phyloP scores from a whole-genome alignment of 2,797 vertebrate species.

The Ceyx erithaca region DNA sequence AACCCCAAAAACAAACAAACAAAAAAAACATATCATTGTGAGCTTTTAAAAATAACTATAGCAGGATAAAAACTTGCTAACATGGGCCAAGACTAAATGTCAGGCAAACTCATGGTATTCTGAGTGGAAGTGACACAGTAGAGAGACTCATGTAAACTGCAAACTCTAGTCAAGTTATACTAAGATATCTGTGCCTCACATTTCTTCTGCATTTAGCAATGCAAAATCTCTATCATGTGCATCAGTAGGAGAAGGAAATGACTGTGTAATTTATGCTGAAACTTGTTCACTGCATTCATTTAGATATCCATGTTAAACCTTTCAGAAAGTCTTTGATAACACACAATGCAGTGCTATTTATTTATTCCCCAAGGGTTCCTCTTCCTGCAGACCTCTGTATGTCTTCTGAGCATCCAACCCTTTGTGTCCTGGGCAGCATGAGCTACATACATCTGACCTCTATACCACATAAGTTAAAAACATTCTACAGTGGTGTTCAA shows the following conservation, averaged over 20 bases:
- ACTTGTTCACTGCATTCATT: not conserved
- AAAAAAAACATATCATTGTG: not conserved
- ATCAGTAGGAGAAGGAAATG: constrained; percentile 1
- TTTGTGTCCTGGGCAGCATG: not conserved
- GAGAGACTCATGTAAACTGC: not conserved
- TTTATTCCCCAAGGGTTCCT: not conserved
- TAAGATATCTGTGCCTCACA: not conserved
- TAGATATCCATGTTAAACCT: not conserved
- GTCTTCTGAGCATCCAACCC: not conserved
- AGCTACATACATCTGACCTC: not conserved
- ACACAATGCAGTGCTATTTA: not conserved
- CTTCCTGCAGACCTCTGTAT: not conserved
- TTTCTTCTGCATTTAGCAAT: not conserved
- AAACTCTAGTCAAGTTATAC: not conserved
- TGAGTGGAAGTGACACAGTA: not conserved
- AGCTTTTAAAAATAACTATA: not conserved
- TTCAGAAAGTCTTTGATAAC: not conserved
- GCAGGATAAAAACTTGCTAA: not conserved
- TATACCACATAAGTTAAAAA: not conserved
- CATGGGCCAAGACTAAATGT: not conserved
- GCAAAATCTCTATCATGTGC: not conserved
- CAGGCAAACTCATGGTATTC: not conserved
- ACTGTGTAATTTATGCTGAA: constrained; percentile 1
- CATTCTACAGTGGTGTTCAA: not conserved
- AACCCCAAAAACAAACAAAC: not conserved